Evolutionary conservation across 2,888 invertebrate species (phyloP).

Genomic region (Lepidochrysops patricia): DNA sequence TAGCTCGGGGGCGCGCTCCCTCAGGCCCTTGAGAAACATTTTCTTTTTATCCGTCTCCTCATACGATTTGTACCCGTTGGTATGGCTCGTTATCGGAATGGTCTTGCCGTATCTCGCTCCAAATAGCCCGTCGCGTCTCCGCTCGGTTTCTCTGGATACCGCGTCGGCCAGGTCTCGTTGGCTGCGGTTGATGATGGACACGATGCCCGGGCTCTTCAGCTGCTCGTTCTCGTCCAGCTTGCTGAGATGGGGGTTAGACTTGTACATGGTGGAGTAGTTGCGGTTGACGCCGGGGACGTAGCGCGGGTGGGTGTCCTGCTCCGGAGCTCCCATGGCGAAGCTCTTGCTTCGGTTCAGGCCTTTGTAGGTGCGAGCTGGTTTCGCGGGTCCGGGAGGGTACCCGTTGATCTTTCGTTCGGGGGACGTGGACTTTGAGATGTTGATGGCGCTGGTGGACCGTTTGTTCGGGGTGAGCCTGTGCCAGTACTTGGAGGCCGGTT

Average conservation of each 20-base stretch:
- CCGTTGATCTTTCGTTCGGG: constrained; percentile 61
- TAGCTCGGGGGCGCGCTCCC: constrained; percentile 81
- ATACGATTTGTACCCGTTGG: constrained; percentile 62
- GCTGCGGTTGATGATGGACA: constrained; percentile 89
- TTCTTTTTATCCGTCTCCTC: constrained; percentile 77
- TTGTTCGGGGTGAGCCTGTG: constrained; percentile 70
- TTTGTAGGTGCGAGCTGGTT: constrained; percentile 86
- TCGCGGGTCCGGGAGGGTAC: constrained; percentile 78
- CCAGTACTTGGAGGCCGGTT: constrained; percentile 63
- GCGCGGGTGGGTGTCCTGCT: constrained; percentile 63
- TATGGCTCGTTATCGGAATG: constrained; percentile 60
- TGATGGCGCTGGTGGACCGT: constrained; percentile 77
- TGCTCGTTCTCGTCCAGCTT: constrained; percentile 80
- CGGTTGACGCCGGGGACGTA: constrained; percentile 64
- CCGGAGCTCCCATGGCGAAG: constrained; percentile 85
- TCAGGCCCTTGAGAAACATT: constrained; percentile 79
- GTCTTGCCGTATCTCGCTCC: constrained; percentile 75
- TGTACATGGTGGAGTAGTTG: constrained; percentile 77
- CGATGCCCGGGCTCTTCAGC: constrained; percentile 88
- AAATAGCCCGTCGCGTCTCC: constrained; percentile 68
- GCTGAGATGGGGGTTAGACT: constrained; percentile 85
- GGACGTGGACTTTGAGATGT: constrained; percentile 71
- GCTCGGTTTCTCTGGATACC: constrained; percentile 66
- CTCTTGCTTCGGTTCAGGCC: constrained; percentile 87
- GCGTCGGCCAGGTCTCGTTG: constrained; percentile 84